A percentile compares a stretch with the other conserved stretches of the same genome.
phyloP scores from a whole-genome alignment of 1,140 invertebrate species.

The Bombus confusus region DNA sequence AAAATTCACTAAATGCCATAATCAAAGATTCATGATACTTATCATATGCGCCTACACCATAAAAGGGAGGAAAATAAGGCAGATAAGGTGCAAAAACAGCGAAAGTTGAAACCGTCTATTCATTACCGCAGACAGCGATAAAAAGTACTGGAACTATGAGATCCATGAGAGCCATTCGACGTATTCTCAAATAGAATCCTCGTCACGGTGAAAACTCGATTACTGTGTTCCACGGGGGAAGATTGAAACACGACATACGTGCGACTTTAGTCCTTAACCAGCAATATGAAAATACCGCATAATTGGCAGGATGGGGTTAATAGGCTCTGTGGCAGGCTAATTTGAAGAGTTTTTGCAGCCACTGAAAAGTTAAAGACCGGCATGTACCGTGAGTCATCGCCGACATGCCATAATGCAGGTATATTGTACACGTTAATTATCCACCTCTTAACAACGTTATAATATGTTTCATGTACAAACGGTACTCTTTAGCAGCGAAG shows the following conservation, averaged over 20 bases:
- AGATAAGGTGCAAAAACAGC: constrained; percentile 52
- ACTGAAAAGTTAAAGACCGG: neutral
- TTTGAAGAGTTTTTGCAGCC: neutral
- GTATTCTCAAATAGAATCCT: neutral
- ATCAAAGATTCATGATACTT: neutral
- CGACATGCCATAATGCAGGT: neutral
- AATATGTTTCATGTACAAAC: neutral
- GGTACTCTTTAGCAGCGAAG: neutral
- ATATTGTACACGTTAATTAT: neutral
- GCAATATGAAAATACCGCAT: neutral
- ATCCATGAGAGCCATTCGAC: constrained; percentile 16
- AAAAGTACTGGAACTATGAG: constrained; percentile 35
- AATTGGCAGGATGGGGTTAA: neutral
- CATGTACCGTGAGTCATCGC: neutral
- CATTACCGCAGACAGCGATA: constrained; percentile 19
- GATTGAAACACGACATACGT: constrained; percentile 1
- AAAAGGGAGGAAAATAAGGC: neutral
- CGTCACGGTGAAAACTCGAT: constrained; percentile 11
- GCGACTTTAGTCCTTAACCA: neutral
- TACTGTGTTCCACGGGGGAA: neutral
- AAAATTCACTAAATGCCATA: neutral
- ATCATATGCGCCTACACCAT: neutral
- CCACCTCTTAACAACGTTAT: neutral
- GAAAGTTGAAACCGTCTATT: constrained; percentile 51
- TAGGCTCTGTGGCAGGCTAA: neutral